Conservation (phyloP, 2,797 vertebrate species). For the Linurgus olivaceus region DNA sequence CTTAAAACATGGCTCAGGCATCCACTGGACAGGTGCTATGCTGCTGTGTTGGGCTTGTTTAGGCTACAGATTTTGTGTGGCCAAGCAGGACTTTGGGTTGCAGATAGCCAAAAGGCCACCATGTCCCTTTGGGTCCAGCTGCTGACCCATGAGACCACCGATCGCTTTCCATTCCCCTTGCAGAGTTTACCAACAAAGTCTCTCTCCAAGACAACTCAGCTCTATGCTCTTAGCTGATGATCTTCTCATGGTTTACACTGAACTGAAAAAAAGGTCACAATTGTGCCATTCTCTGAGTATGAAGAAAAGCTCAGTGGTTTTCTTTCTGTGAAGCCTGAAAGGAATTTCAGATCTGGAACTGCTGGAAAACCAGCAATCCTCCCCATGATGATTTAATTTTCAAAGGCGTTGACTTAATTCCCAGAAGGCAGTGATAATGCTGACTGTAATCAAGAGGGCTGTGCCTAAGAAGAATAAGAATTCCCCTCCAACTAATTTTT, state of each 20-base stretch:
- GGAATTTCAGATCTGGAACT: background rate
- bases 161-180: fast-evolving
- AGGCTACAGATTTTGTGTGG: background rate
- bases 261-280: background rate
- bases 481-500: background rate
- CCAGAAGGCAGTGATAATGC: background rate
- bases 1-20: background rate
- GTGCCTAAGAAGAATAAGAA: background rate
- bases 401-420: background rate
- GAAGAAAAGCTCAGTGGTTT: background rate
- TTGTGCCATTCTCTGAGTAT: background rate
- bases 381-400: background rate
- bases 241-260: background rate
- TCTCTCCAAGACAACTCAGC: background rate
- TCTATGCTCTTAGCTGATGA: background rate
- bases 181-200: background rate
- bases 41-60: background rate
- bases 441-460: background rate
- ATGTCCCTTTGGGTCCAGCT: background rate
- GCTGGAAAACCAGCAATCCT: background rate
- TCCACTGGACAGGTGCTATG: background rate
- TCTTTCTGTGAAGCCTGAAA: background rate
- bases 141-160: background rate
- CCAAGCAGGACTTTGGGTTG: background rate
- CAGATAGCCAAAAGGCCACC: background rate